These are phyloP conservation scores for Drosophila ironensis DNA, from an alignment of 1,140 invertebrate genomes.

Conservation along the genomic window DNA sequence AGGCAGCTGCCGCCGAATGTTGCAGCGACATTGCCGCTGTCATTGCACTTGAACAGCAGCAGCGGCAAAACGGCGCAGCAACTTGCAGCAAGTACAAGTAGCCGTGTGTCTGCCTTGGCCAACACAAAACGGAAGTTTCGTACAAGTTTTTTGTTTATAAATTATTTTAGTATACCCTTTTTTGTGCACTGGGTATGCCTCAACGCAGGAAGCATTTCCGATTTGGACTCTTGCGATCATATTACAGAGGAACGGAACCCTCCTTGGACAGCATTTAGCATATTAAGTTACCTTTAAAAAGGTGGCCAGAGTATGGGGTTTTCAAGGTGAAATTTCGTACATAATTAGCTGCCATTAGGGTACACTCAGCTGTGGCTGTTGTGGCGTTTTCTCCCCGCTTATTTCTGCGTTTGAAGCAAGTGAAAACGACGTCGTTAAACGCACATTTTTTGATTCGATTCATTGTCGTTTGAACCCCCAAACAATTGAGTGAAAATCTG, in stretches of 20 bases:
- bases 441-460: constrained; percentile 46
- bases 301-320: background rate
- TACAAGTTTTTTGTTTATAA: constrained; percentile 27
- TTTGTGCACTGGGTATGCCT: too few species aligned
- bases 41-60: constrained; percentile 24
- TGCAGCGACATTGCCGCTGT: constrained; percentile 31
- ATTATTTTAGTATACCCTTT: too few species aligned
- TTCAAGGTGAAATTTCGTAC: background rate
- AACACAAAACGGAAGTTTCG: constrained; percentile 37
- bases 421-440: constrained; percentile 68
- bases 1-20: constrained; percentile 38
- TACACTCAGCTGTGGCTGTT: background rate
- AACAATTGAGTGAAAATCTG: constrained; percentile 76
- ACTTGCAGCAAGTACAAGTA: constrained; percentile 10
- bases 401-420: constrained; percentile 16
- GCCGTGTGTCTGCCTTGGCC: background rate
- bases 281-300: constrained; percentile 15
- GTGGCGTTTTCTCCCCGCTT: background rate
- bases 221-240: background rate
- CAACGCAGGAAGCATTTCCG: background rate
- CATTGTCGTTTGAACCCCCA: constrained; percentile 13
- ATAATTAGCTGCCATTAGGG: background rate
- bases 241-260: background rate
- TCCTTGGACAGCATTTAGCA: background rate
- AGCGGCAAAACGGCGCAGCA: constrained; percentile 24